Evolutionary conservation across 1,140 invertebrate genomes (phyloP), one percentile per base, ranked within the genome.

Genomic region (Cylas formicarius): DNA sequence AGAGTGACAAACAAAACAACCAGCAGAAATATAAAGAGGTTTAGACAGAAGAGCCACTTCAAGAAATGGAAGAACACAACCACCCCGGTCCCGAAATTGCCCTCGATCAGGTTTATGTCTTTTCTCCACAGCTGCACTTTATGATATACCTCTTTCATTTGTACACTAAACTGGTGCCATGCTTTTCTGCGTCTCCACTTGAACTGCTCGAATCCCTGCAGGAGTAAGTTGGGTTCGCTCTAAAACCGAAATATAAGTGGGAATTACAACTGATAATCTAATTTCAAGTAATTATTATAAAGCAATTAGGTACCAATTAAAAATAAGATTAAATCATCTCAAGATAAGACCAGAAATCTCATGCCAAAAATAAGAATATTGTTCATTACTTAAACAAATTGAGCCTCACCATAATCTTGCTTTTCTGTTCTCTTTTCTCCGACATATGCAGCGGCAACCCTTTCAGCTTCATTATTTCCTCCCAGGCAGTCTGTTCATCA

Each of bases 401-500:
- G 13, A 16, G 14, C 41, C 57, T 65, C 70, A 86, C 83, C 74
- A 84, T 78, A 54, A 90, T 66, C 58, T 85, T 80, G 5, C 77
- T 74, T 66, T 88, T 88, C 36, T 85, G 66, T 57, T 86, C 81
- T 50, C 79, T 74, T 58, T 90, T 90, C 61, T 86, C 81, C 7
- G 76, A 68, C 84, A 90, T 88, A 8, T 78, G 78, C 8, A 88
- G 75, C 2, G 86, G 84, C 77, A 86, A 80, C 0, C 81, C 75
- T 61, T 87, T 87, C 20, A 90, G 86, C 57, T 83, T 78, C 78
- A 84, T 85, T 23, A 90, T 85, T 68, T 88, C 84, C 57, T 88
- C 82, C 84, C 84, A 88, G 6, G 82, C 84, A 7, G 81, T 74
- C 61, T 86, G 81, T 64, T 90, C 86, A 53, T 88, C 86, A 4